These are phyloP conservation scores for Leptopilina syphax DNA, from an alignment of 2,888 invertebrate genomes.

Conservation along the genomic window DNA sequence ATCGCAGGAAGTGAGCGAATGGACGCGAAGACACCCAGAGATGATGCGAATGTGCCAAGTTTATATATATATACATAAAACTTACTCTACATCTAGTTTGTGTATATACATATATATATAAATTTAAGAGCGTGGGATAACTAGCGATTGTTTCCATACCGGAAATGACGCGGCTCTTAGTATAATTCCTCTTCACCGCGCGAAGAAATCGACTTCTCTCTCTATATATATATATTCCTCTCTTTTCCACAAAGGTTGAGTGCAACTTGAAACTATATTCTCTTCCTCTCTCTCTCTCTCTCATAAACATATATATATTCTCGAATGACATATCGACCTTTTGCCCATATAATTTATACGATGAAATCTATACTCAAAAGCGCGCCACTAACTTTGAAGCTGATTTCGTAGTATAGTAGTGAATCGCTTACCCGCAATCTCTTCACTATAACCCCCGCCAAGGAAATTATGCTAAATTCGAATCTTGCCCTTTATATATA, in stretches of 20 bases:
- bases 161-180: constrained; percentile 63
- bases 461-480: constrained; percentile 24
- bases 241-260: constrained; percentile 30
- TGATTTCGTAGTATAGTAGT: not conserved
- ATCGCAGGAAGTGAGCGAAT: constrained; percentile 75
- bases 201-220: constrained; percentile 43
- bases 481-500: constrained; percentile 1
- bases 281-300: not conserved
- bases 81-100: constrained; percentile 36
- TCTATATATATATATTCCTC: constrained; percentile 35
- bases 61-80: constrained; percentile 9
- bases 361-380: not conserved
- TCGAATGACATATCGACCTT: constrained; percentile 1
- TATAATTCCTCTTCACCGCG: constrained; percentile 52
- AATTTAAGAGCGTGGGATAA: constrained; percentile 63
- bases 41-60: constrained; percentile 33
- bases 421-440: constrained; percentile 3
- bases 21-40: constrained; percentile 41
- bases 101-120: constrained; percentile 42
- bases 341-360: constrained; percentile 19
- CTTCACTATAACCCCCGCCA: not conserved
- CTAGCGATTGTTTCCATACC: constrained; percentile 64
- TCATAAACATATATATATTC: not conserved
- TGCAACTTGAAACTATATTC: constrained; percentile 41
- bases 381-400: not conserved